phyloP scores from a whole-genome alignment of 2,888 invertebrate species.

The Apoderus coryli region DNA sequence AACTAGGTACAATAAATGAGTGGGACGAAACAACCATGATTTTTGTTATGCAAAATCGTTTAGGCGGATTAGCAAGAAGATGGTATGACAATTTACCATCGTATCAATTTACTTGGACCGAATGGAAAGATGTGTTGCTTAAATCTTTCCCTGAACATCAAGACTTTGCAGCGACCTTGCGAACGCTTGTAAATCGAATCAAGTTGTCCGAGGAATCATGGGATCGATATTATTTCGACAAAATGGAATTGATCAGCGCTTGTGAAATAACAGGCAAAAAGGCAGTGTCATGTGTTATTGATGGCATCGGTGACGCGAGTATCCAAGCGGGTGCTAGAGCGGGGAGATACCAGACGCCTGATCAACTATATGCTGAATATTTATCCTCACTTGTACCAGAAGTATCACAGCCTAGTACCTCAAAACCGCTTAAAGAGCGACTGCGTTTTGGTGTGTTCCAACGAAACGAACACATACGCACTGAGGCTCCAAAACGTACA shows the following conservation, averaged over 20 bases:
- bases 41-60: slow-evolving; percentile 13
- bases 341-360: slow-evolving; percentile 9
- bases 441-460: too few species aligned
- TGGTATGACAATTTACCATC: slow-evolving; percentile 16
- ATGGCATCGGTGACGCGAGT: slow-evolving; percentile 6
- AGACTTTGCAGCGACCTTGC: slow-evolving; percentile 11
- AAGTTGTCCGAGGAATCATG: slow-evolving; percentile 10
- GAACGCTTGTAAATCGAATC: slow-evolving; percentile 8
- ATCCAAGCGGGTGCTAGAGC: slow-evolving; percentile 10
- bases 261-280: slow-evolving; percentile 9
- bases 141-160: slow-evolving; percentile 10
- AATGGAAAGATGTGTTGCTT: slow-evolving; percentile 14
- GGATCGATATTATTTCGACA: slow-evolving; percentile 10
- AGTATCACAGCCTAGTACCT: too few species aligned
- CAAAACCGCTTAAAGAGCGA: too few species aligned
- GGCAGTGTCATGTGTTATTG: slow-evolving; percentile 12
- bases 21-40: slow-evolving; percentile 12
- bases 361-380: slow-evolving; percentile 7
- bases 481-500: too few species aligned
- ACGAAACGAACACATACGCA: too few species aligned
- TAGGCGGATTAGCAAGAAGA: slow-evolving; percentile 14
- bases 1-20: slow-evolving; percentile 13
- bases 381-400: slow-evolving; percentile 4
- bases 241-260: slow-evolving; percentile 8
- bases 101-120: slow-evolving; percentile 14